These are phyloP conservation scores for Calliphora vomitoria DNA, from an alignment of 2,888 invertebrate species.

Conservation along the genomic window DNA sequence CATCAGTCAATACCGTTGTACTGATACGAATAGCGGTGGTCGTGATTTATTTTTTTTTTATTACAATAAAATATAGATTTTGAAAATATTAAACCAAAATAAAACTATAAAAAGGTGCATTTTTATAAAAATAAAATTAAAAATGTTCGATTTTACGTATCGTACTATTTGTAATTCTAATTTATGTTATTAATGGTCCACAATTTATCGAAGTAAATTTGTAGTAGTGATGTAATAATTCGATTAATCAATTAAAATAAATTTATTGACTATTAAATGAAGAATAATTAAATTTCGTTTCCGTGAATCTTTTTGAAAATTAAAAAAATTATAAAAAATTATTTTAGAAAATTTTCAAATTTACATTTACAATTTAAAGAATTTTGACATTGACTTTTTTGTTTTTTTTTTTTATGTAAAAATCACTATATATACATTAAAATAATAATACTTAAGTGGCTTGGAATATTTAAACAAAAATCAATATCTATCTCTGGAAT, in stretches of 20 bases:
- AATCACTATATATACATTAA: neutral
- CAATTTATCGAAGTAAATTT: neutral
- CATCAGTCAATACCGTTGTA: slow-evolving; percentile 69
- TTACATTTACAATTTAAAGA: neutral
- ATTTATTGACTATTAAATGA: too few relatives aligned
- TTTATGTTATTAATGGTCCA: neutral
- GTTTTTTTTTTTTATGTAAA: neutral
- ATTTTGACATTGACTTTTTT: neutral
- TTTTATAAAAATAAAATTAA: neutral
- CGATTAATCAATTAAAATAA: too few relatives aligned
- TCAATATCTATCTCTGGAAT: slow-evolving; percentile 29
- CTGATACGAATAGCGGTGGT: slow-evolving; percentile 52
- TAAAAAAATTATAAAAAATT: too few relatives aligned
- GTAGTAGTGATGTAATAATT: neutral
- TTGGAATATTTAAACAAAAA: slow-evolving; percentile 32
- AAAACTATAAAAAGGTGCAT: slow-evolving; percentile 41
- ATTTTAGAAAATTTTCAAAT: neutral
- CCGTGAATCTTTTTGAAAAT: too few relatives aligned
- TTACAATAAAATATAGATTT: neutral
- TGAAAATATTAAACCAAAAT: neutral
- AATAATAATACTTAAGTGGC: neutral
- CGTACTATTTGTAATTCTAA: too few relatives aligned
- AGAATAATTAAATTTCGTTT: too few relatives aligned
- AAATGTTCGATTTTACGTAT: neutral
- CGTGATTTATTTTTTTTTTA: slow-evolving; percentile 61